Base-by-base conservation (phyloP, 2,888 invertebrate species). In the Rapana venosa region DNA sequence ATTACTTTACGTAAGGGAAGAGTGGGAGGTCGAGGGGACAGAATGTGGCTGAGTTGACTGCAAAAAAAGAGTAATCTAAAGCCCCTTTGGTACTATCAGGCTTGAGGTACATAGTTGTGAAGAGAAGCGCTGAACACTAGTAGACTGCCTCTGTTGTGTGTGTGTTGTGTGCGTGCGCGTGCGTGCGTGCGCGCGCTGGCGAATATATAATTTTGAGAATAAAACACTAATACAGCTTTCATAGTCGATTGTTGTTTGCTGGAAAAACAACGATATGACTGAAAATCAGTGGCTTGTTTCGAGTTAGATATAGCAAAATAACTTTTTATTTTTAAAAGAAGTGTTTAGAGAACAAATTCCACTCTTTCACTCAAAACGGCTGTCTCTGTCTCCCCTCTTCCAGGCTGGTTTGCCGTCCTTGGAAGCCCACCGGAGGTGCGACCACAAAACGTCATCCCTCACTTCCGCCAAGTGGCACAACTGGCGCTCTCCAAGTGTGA, bases 401-500 rank as follows among this genome's bases (percentile, higher is more conserved):
- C 92, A 95, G 95, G 95, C 17, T 95, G 94, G 94, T 95, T 95
- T 91, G 94, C 94, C 0, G 92, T 94, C 35, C 83, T 94, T 22
- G 92, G 93, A 36, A 85, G 91, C 13, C 92, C 92, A 32, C 92
- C 92, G n/a, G 88, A 90, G n/a, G 88, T 88, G 35, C 90, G 90
- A 47, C 88, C 92, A 17, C 93, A 93, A 85, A 92, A 93, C 61
- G 90, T 89, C 17, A 92, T 94, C 5, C 93, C 94, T 0, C 93
- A 94, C 84, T 94, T 93, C 90, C 92, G 92, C 30, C 92, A 91
- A n/a, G 91, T 94, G 4, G 93, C 93, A 32, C 92, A 92, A 36
- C 89, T 94, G 22, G 93, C 93, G 0, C 91, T 92, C 32, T 93
- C 94, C 0, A 92, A 93, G 84, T 93, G 93, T 15, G 92, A 93